These are phyloP conservation scores for Anguilla marmorata DNA, from an alignment of 2,797 vertebrate species.

Conservation along the genomic window DNA sequence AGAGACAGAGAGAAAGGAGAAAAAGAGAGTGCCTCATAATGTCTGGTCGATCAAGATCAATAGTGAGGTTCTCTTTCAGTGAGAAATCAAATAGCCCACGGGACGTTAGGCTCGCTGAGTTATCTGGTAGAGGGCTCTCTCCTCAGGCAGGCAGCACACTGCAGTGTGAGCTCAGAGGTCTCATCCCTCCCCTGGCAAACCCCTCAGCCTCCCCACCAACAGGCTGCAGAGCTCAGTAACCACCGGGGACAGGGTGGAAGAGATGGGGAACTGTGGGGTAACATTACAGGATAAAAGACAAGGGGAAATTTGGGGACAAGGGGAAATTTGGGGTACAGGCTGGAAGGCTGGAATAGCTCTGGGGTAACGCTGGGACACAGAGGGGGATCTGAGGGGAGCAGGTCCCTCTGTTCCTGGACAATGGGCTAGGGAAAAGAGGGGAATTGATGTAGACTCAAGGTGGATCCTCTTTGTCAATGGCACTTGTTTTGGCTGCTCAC, in stretches of 20 bases:
- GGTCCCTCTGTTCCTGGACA: background rate
- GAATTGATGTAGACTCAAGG: background rate
- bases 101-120: background rate
- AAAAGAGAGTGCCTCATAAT: background rate
- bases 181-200: background rate
- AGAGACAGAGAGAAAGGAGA: background rate
- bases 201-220: background rate
- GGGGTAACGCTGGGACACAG: background rate
- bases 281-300: background rate
- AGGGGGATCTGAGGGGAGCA: background rate
- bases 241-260: background rate
- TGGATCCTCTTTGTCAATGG: background rate
- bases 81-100: background rate
- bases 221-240: background rate
- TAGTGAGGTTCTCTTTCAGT: background rate
- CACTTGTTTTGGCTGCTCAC: background rate
- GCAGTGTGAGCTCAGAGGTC: background rate
- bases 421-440: background rate
- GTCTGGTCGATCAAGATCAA: background rate
- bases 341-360: background rate
- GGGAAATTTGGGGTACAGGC: background rate
- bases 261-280: background rate
- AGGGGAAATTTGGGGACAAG: background rate
- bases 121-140: background rate
- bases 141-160: too few species aligned